Evolutionary conservation across 2,113 vertebrate genomes (phyloP), one percentile per base, ranked within the genome.

Genomic region (Pagrus major): DNA sequence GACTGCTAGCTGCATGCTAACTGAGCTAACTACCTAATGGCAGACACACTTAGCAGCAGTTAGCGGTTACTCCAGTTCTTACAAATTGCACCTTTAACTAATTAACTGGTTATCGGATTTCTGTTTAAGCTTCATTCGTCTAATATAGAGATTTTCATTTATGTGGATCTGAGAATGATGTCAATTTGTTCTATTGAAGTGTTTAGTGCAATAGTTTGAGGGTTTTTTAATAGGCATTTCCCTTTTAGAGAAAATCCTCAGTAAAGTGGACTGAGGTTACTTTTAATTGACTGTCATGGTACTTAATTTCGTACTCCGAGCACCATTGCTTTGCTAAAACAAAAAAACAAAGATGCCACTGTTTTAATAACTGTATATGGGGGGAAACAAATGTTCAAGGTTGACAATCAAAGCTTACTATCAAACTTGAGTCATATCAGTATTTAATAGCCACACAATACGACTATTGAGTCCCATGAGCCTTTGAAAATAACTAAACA

Each of bases 401-500:
- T 80, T 84, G 92, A 95, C 94, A 95, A 95, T 95, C 94, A 94
- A 90, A 91, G 72, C 80, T 75, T 76, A 71, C 72, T 71, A 81
- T 85, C 2, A 58, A 71, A 80, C 25, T 15, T 29, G 35, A 78
- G 58, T 73, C 44, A 69, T 51, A 71, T 85, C 33, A 76, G 68
- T 61, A 42, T 69, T n/a, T 49, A 69, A 74, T 54, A 41, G 51
- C 27, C 21, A 76, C 23, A 68, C 9, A 42, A 20, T 23, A 79
- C n/a, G 33, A 29, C 59, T 73, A 25, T 14, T 27, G 31, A 49
- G 27, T 79, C 52, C 16, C 58, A 46, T 33, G 61, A 89, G 80
- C 55, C 71, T 84, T 81, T 6, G 31, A 61, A 70, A 84, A 75
- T 47, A 5, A 65, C 25, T 66, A 1, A 52, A 60, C 27, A 54